Conservation (phyloP, 1,140 invertebrate species). For the Papilio machaon region DNA sequence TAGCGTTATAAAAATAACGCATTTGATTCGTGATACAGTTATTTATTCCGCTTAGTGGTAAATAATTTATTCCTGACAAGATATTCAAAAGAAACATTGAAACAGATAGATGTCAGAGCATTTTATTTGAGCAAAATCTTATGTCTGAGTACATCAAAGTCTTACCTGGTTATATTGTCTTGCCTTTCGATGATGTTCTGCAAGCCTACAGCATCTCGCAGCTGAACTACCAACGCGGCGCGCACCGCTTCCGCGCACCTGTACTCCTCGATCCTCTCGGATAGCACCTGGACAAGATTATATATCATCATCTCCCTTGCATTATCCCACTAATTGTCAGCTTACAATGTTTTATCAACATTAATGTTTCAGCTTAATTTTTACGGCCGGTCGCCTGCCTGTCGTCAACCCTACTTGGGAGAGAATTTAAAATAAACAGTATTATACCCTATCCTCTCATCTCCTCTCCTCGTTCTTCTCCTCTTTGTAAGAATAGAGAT, state of each 20-base stretch:
- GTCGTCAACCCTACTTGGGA: too few relatives aligned
- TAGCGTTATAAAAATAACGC: neutral
- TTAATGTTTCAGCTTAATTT: neutral
- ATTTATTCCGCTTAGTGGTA: neutral
- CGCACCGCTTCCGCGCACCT: constrained; percentile 89
- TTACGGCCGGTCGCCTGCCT: too few relatives aligned
- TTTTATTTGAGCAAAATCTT: neutral
- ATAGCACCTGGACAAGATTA: constrained; percentile 81
- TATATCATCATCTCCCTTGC: neutral
- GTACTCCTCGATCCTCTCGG: constrained; percentile 92
- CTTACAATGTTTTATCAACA: neutral
- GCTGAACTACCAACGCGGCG: constrained; percentile 92
- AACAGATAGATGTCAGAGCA: neutral
- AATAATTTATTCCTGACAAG: neutral
- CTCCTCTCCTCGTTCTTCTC: too few relatives aligned
- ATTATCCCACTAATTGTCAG: neutral
- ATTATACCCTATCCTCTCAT: too few relatives aligned
- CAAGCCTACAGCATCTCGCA: constrained; percentile 91
- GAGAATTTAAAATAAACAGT: too few relatives aligned
- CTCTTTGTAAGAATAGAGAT: too few relatives aligned
- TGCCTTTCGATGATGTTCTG: constrained; percentile 89
- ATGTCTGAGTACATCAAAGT: neutral
- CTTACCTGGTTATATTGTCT: constrained; percentile 88
- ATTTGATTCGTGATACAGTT: neutral
- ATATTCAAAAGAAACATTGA: neutral